A percentile compares a stretch with the other conserved stretches of the same genome.
These are phyloP conservation scores for Nematolebias whitei DNA, from an alignment of 2,113 vertebrate genomes.

Conservation along the genomic window DNA sequence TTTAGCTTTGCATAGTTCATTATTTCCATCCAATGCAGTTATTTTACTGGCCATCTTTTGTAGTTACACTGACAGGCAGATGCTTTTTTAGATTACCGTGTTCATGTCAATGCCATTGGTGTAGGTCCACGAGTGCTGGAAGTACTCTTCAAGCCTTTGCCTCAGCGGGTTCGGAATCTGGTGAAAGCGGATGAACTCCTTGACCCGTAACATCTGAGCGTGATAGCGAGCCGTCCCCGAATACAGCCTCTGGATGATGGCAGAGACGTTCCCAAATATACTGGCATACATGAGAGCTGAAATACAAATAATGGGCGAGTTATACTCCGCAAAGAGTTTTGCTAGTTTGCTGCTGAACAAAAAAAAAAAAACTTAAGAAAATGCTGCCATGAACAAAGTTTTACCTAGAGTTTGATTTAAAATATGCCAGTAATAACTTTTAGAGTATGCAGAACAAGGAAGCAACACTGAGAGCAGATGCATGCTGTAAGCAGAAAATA, in stretches of 20 bases:
- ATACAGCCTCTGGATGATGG: constrained; percentile 98
- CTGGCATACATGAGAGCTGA: constrained; percentile 98
- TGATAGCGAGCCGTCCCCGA: constrained; percentile 97
- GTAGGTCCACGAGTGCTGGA: constrained; percentile 98
- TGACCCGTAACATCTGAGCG: constrained; percentile 97
- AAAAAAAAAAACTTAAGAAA: too few species aligned
- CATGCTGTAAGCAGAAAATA: neutral
- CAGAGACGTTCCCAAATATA: constrained; percentile 98
- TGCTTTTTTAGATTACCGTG: constrained; percentile 86
- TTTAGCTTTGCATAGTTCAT: constrained; percentile 74
- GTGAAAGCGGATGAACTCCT: constrained; percentile 98
- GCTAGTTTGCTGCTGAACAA: too few species aligned
- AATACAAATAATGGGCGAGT: constrained; percentile 46
- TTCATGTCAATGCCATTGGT: constrained; percentile 99
- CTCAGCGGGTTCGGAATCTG: constrained; percentile 97
- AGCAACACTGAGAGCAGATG: constrained; percentile 1
- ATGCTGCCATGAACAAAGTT: too few species aligned
- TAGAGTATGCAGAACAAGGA: constrained; percentile 10
- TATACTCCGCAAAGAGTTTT: neutral
- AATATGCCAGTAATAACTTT: neutral
- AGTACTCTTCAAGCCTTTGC: constrained; percentile 96
- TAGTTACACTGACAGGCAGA: neutral
- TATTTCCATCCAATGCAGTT: constrained; percentile 4
- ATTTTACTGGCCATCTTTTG: neutral
- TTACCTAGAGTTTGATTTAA: neutral